Conservation (phyloP, 2,888 invertebrate species). For the Conops quadrifasciatus region DNA sequence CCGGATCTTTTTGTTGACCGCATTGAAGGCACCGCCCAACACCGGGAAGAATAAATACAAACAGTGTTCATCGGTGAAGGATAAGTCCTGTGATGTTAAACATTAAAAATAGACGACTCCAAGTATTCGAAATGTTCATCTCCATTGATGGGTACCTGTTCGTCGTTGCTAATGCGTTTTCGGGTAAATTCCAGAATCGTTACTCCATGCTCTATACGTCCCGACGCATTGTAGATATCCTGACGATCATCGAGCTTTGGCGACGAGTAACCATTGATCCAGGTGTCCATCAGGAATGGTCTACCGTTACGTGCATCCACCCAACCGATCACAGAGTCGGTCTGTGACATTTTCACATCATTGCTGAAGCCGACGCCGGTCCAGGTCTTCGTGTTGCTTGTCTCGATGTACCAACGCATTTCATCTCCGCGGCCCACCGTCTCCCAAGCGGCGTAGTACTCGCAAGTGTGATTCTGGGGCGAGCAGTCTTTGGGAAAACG, state of each 20-base stretch:
- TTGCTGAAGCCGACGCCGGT: conserved; percentile 91
- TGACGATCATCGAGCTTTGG: conserved; percentile 79
- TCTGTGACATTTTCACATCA: conserved; percentile 86
- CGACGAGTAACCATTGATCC: conserved; percentile 81
- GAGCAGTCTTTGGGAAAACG: conserved; percentile 77
- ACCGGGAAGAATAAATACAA: conserved; percentile 88
- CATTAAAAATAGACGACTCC: neutral
- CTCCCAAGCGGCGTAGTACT: conserved; percentile 84
- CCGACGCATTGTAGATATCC: conserved; percentile 76
- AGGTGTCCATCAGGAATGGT: conserved; percentile 88
- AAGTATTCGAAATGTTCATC: neutral
- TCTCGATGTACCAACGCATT: conserved; percentile 81
- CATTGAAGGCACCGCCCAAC: conserved; percentile 82
- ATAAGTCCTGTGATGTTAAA: conserved; percentile 71
- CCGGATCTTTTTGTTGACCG: conserved; percentile 84
- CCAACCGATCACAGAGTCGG: conserved; percentile 90
- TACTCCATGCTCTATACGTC: conserved; percentile 77
- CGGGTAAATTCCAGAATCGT: conserved; percentile 82
- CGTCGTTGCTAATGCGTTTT: conserved; percentile 78
- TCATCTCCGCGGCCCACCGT: conserved; percentile 77
- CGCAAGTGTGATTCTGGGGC: conserved; percentile 73
- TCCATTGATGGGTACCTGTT: conserved; percentile 49
- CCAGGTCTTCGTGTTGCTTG: conserved; percentile 82
- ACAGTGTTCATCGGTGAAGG: conserved; percentile 84
- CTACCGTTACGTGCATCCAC: conserved; percentile 79